Percentiles rank a stretch among this genome's conserved stretches.
Conservation (phyloP, 2,113 vertebrate genomes). For the Perca schrenkii region DNA sequence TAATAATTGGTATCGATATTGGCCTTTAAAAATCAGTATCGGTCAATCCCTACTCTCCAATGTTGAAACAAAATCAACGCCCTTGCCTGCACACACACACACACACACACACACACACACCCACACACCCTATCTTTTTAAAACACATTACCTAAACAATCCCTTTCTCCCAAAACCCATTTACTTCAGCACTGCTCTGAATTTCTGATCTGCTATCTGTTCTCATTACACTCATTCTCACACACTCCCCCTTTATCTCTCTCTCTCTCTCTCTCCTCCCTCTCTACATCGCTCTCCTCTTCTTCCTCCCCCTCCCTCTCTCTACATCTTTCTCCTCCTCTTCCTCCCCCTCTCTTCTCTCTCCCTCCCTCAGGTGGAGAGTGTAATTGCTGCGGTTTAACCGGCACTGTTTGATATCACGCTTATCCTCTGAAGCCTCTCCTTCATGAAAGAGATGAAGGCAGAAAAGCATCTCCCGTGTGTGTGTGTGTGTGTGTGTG, state of each 20-base stretch:
- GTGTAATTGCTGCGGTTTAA: slow-evolving; percentile 77
- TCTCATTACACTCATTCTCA: slow-evolving; percentile 55
- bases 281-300: too few species aligned
- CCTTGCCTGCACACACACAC: too few species aligned
- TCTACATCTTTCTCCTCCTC: too few species aligned
- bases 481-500: neutral
- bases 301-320: neutral
- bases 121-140: slow-evolving; percentile 57
- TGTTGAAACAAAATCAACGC: too few species aligned
- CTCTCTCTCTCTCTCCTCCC: too few species aligned
- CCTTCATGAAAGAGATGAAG: slow-evolving; percentile 69
- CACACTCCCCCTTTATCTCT: slow-evolving; percentile 35
- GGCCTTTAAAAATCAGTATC: too few species aligned
- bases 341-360: too few species aligned
- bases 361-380: slow-evolving; percentile 64
- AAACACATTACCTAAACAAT: slow-evolving; percentile 74
- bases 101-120: too few species aligned
- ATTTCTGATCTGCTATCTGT: slow-evolving; percentile 73
- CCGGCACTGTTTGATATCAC: slow-evolving; percentile 74
- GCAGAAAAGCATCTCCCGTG: slow-evolving; percentile 35
- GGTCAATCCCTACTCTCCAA: too few species aligned
- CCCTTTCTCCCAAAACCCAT: slow-evolving; percentile 69
- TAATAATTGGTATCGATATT: too few species aligned
- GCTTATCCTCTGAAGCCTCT: slow-evolving; percentile 60
- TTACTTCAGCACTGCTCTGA: slow-evolving; percentile 65